Conservation (phyloP, 2,888 invertebrate species). For the Andrena haemorrhoa region DNA sequence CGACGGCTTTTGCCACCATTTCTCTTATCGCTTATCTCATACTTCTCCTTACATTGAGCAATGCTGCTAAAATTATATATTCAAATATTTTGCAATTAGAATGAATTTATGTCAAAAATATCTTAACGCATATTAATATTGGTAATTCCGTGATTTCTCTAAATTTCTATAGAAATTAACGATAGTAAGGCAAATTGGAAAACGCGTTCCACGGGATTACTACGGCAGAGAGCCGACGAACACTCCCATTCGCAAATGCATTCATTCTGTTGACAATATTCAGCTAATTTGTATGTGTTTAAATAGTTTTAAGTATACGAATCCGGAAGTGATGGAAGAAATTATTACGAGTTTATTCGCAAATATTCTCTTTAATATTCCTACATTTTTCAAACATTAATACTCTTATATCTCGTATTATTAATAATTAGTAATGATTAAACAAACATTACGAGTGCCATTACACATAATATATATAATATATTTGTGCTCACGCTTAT, state of each 20-base stretch:
- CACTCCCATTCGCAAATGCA: background rate
- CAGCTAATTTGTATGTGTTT: background rate
- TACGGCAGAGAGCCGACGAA: too few relatives aligned
- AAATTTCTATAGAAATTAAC: background rate
- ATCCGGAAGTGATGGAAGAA: constrained; percentile 30
- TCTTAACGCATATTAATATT: background rate
- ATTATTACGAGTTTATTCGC: constrained; percentile 47
- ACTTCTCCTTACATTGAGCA: constrained; percentile 6
- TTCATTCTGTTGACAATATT: background rate
- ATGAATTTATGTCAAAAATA: background rate
- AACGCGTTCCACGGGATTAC: too few relatives aligned
- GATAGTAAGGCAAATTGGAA: background rate
- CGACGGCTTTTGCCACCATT: background rate
- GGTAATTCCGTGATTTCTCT: background rate
- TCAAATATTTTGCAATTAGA: constrained; percentile 22
- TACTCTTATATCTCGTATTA: constrained; percentile 60
- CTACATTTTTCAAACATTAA: constrained; percentile 61
- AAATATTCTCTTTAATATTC: constrained; percentile 63
- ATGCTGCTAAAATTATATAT: constrained; percentile 9
- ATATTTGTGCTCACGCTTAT: constrained; percentile 37
- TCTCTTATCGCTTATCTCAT: constrained; percentile 11
- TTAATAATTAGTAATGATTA: constrained; percentile 58
- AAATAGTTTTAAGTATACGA: constrained; percentile 20
- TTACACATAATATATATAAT: constrained; percentile 37
- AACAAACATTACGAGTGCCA: constrained; percentile 60